Evolutionary conservation across 35 echinoderm and acorn worm species (phyloP), one percentile per base, ranked within the genome.

Genomic region (Apostichopus californicus): DNA sequence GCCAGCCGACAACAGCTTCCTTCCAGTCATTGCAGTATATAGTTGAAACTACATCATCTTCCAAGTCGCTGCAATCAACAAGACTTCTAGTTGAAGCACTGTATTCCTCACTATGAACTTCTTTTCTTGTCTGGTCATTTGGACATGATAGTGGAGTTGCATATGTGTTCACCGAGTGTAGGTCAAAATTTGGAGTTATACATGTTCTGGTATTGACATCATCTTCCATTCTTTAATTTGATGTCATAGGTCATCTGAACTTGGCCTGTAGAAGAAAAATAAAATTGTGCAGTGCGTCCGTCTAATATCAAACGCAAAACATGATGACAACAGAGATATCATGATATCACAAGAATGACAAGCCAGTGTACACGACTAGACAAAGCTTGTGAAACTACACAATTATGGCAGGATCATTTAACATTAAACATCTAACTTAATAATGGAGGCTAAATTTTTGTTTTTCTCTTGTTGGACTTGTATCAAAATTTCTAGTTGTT

Each of bases 1-100:
- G 61, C 92, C 92, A 93, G 22, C 92, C 92, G 73, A 86, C 83
- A 60, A 78, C 83, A 2, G 92, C 92, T 55, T 93, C 92, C 61
- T 55, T 87, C 92, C 92, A 93, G 57, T 93, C 92, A 57, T 93
- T 84, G 57, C 92, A 93, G 56, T 57, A 52, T 8, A 93, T 93
- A 1, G 83, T 93, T 20, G 25, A n/a, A 15, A 87, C 61, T 7
- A 93, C 52, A 22, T 87, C 26, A 73, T 93, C 81, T 15, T 93
- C 92, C 55, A 77, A 6, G 13, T 93, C 92, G 77, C 92, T 93
- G 82, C 66, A 93, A 9, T 93, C 64, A 13, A 86, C 34, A 58
- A 93, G 72, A 52, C 17, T 87, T 52, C 11, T 5, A 63, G 86
- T 59, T 23, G 57, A 59, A 57, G 57, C 20, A 71, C 57, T 87